A percentile compares a stretch with the other conserved stretches of the same genome.
These are phyloP conservation scores for Phalera bucephala DNA, from an alignment of 2,888 invertebrate genomes.

Conservation along the genomic window DNA sequence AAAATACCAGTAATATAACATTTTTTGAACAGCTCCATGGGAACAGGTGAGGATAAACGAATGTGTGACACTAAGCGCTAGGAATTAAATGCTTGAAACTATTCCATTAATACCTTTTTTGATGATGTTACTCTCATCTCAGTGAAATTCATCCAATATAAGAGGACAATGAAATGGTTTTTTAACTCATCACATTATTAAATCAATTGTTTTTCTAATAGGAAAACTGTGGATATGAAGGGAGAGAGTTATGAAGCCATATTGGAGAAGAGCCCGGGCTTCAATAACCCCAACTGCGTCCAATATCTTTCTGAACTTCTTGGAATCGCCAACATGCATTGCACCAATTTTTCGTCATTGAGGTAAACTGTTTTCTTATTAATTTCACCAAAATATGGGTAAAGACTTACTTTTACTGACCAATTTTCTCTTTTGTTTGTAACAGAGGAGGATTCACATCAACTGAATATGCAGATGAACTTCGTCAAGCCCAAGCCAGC, in stretches of 20 bases:
- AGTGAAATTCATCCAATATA: constrained; percentile 48
- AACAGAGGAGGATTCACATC: constrained; percentile 89
- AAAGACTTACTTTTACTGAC: neutral
- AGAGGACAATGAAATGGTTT: constrained; percentile 40
- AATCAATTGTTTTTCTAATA: constrained; percentile 58
- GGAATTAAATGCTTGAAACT: constrained; percentile 50
- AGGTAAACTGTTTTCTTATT: constrained; percentile 75
- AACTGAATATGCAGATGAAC: constrained; percentile 91
- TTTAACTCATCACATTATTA: constrained; percentile 29
- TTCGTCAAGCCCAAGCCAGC: constrained; percentile 95
- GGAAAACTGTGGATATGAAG: constrained; percentile 91
- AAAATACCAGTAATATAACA: constrained; percentile 74
- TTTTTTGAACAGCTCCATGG: constrained; percentile 81
- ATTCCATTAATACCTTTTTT: constrained; percentile 49
- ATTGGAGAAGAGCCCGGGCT: constrained; percentile 91
- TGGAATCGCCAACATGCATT: constrained; percentile 87
- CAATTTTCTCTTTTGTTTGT: constrained; percentile 7
- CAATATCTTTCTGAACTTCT: constrained; percentile 90
- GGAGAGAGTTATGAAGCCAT: constrained; percentile 91
- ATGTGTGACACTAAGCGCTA: constrained; percentile 70
- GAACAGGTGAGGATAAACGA: constrained; percentile 80
- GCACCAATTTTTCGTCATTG: constrained; percentile 87
- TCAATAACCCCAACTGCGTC: constrained; percentile 95
- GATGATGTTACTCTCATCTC: constrained; percentile 42
- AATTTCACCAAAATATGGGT: neutral